Evolutionary conservation across 2,888 invertebrate genomes (phyloP).

Genomic region (Lysandra coridon): DNA sequence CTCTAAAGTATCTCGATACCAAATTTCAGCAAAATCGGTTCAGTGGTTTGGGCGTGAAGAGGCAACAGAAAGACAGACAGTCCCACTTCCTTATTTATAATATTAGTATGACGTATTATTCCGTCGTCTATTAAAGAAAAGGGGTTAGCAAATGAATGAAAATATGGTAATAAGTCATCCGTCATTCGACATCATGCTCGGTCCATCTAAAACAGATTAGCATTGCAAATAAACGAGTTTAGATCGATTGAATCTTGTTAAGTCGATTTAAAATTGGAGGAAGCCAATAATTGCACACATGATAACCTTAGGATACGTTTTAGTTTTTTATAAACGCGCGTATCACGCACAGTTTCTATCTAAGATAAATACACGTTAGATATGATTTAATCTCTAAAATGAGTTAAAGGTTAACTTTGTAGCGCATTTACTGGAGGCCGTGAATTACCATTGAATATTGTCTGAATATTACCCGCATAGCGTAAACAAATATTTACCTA

Average conservation of each 20-base stretch:
- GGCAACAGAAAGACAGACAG: too few relatives aligned
- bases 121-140: too few relatives aligned
- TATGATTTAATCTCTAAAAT: not conserved
- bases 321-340: not conserved
- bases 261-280: not conserved
- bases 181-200: not conserved
- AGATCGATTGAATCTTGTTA: not conserved
- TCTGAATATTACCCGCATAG: too few relatives aligned
- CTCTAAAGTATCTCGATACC: too few relatives aligned
- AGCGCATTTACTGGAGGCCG: too few relatives aligned
- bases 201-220: constrained; percentile 1
- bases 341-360: not conserved
- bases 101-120: too few relatives aligned
- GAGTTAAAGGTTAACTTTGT: not conserved
- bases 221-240: not conserved
- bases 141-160: not conserved
- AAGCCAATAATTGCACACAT: not conserved
- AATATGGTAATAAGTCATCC: not conserved
- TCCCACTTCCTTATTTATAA: too few relatives aligned
- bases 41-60: too few relatives aligned
- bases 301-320: not conserved
- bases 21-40: too few relatives aligned
- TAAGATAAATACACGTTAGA: not conserved
- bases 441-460: too few relatives aligned
- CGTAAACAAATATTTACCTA: too few relatives aligned